Base-by-base conservation (phyloP, 2,113 vertebrate species). In the Circaetus cinerascens region DNA sequence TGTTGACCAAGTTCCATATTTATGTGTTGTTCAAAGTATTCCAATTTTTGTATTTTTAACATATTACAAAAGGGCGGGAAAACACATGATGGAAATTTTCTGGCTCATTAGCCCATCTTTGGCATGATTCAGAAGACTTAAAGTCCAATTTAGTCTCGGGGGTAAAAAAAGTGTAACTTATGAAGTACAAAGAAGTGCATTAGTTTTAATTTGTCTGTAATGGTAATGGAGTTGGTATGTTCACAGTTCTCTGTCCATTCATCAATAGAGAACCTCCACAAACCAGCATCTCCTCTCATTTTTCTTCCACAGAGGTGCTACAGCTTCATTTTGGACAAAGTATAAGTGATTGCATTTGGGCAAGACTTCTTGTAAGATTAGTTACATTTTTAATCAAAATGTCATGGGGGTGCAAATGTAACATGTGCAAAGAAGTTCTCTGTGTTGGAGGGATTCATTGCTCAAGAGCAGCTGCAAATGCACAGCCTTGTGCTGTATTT, bases 201-300 rank as follows among this genome's bases (percentile, higher is more conserved):
- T 96, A 27, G 13, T 96, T 91, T 88, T 91, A 63, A 95, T 97
- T 95, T 96, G 80, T 75, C 80, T 85, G 13, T 66, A 87, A 72
- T 57, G 69, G 48, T 51, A 75, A 50, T 72, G 80, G 75, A 76
- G 38, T 91, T 73, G 57, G 45, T 62, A 21, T 6, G 6, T 50
- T 94, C 86, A 36, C 64, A 67, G 60, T 53, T 71, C 85, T 80
- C 46, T 62, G 46, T 68, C 60, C 93, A 93, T 95, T 93, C 60
- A 93, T 94, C 93, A 95, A 5, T 17, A 55, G 36, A 91, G 27
- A 94, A 36, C 32, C 38, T 81, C 84, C 46, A 46, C 60, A 76
- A 86, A 72, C 72, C 68, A 78, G 9, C 64, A 22, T 11, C 60
- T 79, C 56, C 43, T 53, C 89, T 95, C 94, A 79, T 82, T 95